Base-by-base conservation (phyloP, 2,113 vertebrate genomes). In the Charina bottae region DNA sequence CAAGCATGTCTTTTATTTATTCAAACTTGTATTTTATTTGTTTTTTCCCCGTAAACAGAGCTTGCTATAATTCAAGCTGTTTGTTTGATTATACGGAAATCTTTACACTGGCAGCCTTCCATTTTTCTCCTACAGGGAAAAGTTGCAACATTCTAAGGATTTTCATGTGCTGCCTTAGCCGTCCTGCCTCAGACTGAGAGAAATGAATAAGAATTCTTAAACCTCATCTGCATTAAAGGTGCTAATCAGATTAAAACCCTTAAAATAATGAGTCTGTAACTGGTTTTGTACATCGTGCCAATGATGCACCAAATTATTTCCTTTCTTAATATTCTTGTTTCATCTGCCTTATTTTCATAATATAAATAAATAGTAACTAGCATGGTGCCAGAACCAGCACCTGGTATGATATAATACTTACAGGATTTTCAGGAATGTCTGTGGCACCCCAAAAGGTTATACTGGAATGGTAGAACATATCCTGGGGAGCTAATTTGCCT, bases 1-100 rank as follows among this genome's bases (percentile, higher is more conserved):
- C 93, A 96, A 94, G 95, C 94, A 92, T 94, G 86, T 42, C 92
- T n/a, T n/a, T n/a, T n/a, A n/a, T n/a, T n/a, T n/a, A 95, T 91
- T 93, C 95, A 94, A 97, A 94, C 86, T 92, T 93, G 94, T 93
- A 89, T 92, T 83, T 72, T 87, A 89, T 95, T 95, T 94, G 87
- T 93, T 95, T 85, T 90, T 86, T 91, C 94, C 89, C 37, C 90
- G 55, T 92, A 94, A 95, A 92, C 93, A 94, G 93, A 3, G 72
- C 94, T 96, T 90, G 92, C 91, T 95, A 92, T 92, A 93, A 58
- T 54, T 84, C 0, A 1, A 92, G 90, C 93, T 94, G 93, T 92
- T 95, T 93, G 94, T 92, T 95, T 93, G 94, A 94, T 95, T 95
- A 94, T 88, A 93, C 91, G 92, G 87, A 95, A 96, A 89, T 87